Conservation (phyloP, 2,888 invertebrate genomes). For the Malthinus flaveolus region DNA sequence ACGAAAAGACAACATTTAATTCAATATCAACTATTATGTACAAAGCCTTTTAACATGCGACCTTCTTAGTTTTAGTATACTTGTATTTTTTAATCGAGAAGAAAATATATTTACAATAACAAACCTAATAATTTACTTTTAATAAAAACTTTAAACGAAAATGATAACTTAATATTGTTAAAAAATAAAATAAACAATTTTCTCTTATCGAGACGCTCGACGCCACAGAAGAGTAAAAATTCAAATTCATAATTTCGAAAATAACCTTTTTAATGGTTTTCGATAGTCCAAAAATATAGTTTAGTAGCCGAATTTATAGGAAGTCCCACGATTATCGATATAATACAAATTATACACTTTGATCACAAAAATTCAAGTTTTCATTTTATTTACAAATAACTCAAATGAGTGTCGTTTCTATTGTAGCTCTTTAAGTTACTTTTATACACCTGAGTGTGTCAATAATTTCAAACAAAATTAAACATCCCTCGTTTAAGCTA, state of each 20-base stretch:
- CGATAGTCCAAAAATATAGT: conserved; percentile 4
- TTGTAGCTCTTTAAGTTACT: no score
- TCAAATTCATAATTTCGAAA: no score
- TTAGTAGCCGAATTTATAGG: conserved; percentile 30
- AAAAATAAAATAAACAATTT: no score
- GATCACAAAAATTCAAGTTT: conserved; percentile 35
- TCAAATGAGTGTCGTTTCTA: conserved; percentile 9
- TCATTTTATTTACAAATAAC: conserved; percentile 33
- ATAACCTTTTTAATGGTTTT: not conserved
- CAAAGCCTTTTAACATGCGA: conserved; percentile 37
- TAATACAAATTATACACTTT: conserved; percentile 40
- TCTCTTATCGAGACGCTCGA: no score
- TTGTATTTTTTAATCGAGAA: not conserved
- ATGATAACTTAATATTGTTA: not conserved
- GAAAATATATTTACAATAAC: not conserved
- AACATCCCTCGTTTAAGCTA: no score
- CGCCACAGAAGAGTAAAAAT: no score
- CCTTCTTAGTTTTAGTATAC: conserved; percentile 16
- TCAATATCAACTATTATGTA: conserved; percentile 47
- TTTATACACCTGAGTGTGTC: conserved; percentile 34
- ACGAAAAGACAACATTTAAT: conserved; percentile 49
- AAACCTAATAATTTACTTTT: not conserved
- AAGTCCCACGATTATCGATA: conserved; percentile 41
- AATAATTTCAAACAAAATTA: conserved; percentile 37
- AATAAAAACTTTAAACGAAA: not conserved